These are phyloP conservation scores for Chaenocephalus aceratus DNA, from an alignment of 2,113 vertebrate genomes.

Conservation along the genomic window DNA sequence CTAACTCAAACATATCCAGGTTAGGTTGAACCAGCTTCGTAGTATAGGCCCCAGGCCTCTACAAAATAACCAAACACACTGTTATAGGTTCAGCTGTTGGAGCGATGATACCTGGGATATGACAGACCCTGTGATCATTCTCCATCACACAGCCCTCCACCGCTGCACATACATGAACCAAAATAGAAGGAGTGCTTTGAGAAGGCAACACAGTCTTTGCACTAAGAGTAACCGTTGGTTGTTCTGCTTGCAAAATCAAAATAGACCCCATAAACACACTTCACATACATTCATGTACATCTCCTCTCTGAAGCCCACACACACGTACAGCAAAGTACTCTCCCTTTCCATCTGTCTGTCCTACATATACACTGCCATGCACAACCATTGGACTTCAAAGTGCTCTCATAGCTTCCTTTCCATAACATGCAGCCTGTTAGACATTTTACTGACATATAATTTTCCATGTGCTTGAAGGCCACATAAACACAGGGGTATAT, in stretches of 20 bases:
- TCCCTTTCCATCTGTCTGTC: neutral
- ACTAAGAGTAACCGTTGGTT: neutral
- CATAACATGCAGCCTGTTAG: conserved; percentile 52
- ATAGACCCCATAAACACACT: neutral
- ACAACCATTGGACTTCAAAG: conserved; percentile 58
- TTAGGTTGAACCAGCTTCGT: no score
- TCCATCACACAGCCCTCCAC: neutral
- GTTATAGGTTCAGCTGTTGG: neutral
- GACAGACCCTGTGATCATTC: neutral
- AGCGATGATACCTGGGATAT: neutral
- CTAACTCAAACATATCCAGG: no score
- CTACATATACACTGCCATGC: conserved; percentile 21
- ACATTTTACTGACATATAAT: conserved; percentile 74
- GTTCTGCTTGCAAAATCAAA: neutral
- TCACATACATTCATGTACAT: neutral
- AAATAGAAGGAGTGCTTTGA: conserved; percentile 10
- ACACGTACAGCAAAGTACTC: neutral
- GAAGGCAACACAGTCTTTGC: neutral
- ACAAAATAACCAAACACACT: neutral
- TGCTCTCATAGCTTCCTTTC: conserved; percentile 49
- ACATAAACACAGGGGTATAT: conserved; percentile 74
- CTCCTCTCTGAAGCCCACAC: neutral
- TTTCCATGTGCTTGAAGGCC: conserved; percentile 68
- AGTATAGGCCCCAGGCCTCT: neutral
- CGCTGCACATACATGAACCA: conserved; percentile 2